Conservation (phyloP, 2,888 invertebrate species). For the Sympetrum striolatum region DNA sequence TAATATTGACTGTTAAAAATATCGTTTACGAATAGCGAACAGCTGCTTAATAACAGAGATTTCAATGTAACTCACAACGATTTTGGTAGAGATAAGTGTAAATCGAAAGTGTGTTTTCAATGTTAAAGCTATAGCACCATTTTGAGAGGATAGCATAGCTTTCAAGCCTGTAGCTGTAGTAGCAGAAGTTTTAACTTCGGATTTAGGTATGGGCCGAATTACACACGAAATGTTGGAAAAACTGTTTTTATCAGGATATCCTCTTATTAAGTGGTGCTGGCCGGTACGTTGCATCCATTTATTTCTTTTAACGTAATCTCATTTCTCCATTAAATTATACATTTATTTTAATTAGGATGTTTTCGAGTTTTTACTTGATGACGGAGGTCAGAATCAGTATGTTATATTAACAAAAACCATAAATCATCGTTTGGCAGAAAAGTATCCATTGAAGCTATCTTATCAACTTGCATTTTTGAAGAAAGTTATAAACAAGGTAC, state of each 20-base stretch:
- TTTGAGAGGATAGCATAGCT: too few species aligned
- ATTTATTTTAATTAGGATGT: neutral
- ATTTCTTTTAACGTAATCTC: neutral
- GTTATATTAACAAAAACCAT: neutral
- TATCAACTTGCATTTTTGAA: neutral
- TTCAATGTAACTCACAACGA: too few species aligned
- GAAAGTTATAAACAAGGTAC: neutral
- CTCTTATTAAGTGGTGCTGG: constrained; percentile 1
- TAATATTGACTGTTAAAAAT: too few species aligned
- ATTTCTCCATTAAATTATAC: neutral
- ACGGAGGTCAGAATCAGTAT: neutral
- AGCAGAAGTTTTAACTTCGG: too few species aligned
- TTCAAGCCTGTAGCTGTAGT: too few species aligned
- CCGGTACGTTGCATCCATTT: neutral
- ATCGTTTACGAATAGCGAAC: too few species aligned
- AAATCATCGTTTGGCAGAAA: neutral
- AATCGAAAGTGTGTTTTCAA: too few species aligned
- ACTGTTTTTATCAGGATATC: neutral
- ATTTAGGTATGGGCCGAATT: neutral
- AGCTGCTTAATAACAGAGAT: too few species aligned
- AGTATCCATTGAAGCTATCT: neutral
- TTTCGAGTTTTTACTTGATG: neutral
- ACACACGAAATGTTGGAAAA: neutral
- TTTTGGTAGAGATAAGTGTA: too few species aligned
- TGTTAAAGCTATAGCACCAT: too few species aligned